A percentile compares a stretch with the other conserved stretches of the same genome.
Evolutionary conservation across 2,888 invertebrate species (phyloP).

Genomic region (Oscheius sp.): DNA sequence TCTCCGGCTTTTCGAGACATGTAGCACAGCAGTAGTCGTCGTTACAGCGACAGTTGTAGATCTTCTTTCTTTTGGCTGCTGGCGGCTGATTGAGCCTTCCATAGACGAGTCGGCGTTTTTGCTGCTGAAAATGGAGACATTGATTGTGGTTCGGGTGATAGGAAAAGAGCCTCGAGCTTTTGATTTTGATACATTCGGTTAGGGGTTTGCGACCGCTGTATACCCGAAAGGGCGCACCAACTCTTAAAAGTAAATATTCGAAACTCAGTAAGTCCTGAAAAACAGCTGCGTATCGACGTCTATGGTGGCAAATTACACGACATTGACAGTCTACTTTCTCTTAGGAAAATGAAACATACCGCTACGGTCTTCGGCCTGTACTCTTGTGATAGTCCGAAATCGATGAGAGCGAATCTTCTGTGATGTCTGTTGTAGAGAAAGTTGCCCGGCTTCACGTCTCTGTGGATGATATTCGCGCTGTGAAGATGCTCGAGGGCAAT

Average conservation of each 20-base stretch:
- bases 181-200: too few species aligned
- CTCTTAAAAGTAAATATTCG: too few species aligned
- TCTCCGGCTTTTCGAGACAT: constrained; percentile 75
- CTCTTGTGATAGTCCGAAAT: constrained; percentile 88
- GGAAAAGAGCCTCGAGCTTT: too few species aligned
- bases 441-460: constrained; percentile 91
- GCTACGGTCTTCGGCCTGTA: background rate
- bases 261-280: too few species aligned
- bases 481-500: constrained; percentile 85
- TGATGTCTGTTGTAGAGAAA: constrained; percentile 84
- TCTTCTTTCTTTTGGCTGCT: background rate
- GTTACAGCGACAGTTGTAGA: constrained; percentile 79
- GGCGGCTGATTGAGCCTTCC: background rate
- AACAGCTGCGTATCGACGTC: too few species aligned
- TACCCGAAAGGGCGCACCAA: too few species aligned
- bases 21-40: constrained; percentile 80
- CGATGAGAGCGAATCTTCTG: constrained; percentile 80
- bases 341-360: background rate
- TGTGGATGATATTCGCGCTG: constrained; percentile 85
- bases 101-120: too few species aligned
- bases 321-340: too few species aligned
- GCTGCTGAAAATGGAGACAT: too few species aligned
- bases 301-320: too few species aligned
- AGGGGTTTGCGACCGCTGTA: too few species aligned
- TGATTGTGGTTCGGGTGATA: too few species aligned